phyloP scores from a whole-genome alignment of 2,888 invertebrate genomes.

The Lasioglossum morio region DNA sequence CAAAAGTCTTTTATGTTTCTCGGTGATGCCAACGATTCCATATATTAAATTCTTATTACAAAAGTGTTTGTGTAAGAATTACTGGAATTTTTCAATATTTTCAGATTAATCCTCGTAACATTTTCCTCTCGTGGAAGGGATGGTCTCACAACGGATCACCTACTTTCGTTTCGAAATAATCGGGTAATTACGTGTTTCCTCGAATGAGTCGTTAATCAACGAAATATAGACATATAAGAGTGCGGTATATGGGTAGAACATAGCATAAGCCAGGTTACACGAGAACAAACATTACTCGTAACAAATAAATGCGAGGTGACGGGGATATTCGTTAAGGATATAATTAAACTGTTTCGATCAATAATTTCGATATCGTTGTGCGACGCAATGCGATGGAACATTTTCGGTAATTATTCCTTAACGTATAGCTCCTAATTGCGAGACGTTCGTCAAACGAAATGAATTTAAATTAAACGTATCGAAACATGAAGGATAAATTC shows the following conservation, averaged over 20 bases:
- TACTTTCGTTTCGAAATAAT: constrained; percentile 4
- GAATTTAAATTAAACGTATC: constrained; percentile 9
- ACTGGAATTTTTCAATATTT: neutral
- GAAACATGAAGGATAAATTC: constrained; percentile 3
- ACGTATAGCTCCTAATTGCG: constrained; percentile 16
- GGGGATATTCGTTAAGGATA: constrained; percentile 36
- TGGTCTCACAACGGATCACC: neutral
- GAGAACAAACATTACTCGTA: constrained; percentile 63
- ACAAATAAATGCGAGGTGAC: constrained; percentile 42
- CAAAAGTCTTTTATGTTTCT: neutral
- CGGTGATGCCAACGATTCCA: neutral
- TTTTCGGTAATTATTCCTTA: constrained; percentile 15
- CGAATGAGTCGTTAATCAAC: constrained; percentile 26
- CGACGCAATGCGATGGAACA: neutral
- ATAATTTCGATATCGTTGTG: neutral
- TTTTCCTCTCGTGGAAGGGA: neutral
- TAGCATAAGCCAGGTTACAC: constrained; percentile 76
- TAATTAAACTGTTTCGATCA: constrained; percentile 5
- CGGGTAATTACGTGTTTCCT: constrained; percentile 1
- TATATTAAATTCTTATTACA: too few relatives aligned
- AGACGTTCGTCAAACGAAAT: constrained; percentile 16
- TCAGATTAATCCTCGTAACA: neutral
- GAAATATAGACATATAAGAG: constrained; percentile 63
- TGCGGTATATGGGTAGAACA: constrained; percentile 71
- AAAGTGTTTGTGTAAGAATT: too few relatives aligned